Evolutionary conservation across 2,113 vertebrate species (phyloP).

Genomic region (Vidua chalybeata): DNA sequence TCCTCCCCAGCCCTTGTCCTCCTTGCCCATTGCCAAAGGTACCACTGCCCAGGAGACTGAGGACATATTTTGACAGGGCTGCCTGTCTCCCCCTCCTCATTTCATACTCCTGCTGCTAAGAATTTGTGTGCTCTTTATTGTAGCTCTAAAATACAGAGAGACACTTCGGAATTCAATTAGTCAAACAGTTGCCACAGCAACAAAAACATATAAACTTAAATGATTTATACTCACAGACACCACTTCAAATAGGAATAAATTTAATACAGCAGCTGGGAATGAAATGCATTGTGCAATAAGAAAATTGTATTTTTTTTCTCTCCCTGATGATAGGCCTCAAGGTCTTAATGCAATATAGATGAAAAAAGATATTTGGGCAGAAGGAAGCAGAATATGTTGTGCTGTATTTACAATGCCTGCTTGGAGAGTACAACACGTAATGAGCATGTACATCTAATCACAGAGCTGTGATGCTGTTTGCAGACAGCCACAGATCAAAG

Average conservation of each 20-base stretch:
- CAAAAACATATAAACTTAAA: constrained; percentile 77
- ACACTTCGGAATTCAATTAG: constrained; percentile 80
- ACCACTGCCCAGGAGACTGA: not conserved
- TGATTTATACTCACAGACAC: constrained; percentile 75
- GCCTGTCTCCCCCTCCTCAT: not conserved
- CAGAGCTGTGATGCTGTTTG: constrained; percentile 8
- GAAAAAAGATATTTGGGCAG: constrained; percentile 48
- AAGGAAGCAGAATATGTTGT: not conserved
- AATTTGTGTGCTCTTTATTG: constrained; percentile 63
- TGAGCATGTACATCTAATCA: constrained; percentile 53
- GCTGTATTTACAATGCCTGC: constrained; percentile 16
- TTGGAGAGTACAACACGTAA: constrained; percentile 34
- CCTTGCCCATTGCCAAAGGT: not conserved
- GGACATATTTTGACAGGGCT: not conserved
- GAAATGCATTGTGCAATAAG: constrained; percentile 73
- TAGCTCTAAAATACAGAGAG: constrained; percentile 65
- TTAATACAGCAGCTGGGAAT: constrained; percentile 74
- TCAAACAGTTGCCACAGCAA: constrained; percentile 77
- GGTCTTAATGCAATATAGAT: constrained; percentile 61
- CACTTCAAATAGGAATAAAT: constrained; percentile 77
- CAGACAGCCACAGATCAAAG: constrained; percentile 45
- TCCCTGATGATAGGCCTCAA: constrained; percentile 46
- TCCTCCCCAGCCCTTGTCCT: not conserved
- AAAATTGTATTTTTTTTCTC: constrained; percentile 71
- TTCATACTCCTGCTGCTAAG: constrained; percentile 31